Evolutionary conservation across 2,797 vertebrate species (phyloP).

Genomic region (Sebastes kiyomatsui): DNA sequence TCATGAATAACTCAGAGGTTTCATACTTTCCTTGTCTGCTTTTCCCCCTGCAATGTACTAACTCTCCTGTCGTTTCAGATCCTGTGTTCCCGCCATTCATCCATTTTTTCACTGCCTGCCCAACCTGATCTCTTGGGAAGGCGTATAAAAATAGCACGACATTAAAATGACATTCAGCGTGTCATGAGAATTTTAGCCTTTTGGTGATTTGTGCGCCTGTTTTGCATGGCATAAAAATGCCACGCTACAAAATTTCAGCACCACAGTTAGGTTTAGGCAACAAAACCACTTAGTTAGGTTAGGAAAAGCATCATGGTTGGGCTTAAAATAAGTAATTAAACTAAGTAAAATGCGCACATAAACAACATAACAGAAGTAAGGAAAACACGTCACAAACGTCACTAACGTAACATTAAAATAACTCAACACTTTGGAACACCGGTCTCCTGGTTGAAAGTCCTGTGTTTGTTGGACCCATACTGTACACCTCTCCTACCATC

Average conservation of each 20-base stretch:
- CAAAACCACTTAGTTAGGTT: neutral
- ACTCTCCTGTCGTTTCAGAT: neutral
- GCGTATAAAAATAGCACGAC: too few species aligned
- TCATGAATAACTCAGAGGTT: conserved; percentile 52
- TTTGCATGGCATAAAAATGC: neutral
- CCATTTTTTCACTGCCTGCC: too few species aligned
- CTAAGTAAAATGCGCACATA: neutral
- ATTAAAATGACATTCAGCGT: too few species aligned
- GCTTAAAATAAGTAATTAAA: neutral
- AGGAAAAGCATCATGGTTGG: neutral
- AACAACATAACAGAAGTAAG: neutral
- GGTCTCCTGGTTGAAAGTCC: too few species aligned
- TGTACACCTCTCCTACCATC: rapidly evolving
- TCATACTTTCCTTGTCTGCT: neutral
- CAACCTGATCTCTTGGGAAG: neutral
- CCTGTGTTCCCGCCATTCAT: neutral
- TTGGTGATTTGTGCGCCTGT: neutral
- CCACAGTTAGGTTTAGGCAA: neutral
- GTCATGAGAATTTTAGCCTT: too few species aligned
- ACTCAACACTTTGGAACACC: too few species aligned
- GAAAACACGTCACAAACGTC: neutral
- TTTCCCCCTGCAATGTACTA: neutral
- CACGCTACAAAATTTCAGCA: neutral
- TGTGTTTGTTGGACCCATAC: too few species aligned
- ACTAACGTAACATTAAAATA: too few species aligned